Evolutionary conservation across 2,888 invertebrate genomes (phyloP).

Genomic region (Hoplodrina blanda): DNA sequence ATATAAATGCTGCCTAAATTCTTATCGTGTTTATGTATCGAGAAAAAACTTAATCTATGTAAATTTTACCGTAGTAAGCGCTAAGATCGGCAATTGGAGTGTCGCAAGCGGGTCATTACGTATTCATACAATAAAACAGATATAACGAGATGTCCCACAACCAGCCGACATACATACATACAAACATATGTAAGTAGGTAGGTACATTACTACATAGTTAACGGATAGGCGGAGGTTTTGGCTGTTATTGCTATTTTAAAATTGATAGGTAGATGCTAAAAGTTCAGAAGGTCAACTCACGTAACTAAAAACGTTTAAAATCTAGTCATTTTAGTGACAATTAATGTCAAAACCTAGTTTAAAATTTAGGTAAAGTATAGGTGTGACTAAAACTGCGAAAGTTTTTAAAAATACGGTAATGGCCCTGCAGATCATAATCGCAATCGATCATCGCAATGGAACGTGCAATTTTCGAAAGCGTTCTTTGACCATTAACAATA

Average conservation of each 20-base stretch:
- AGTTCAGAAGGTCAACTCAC: too few species aligned
- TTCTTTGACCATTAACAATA: not conserved
- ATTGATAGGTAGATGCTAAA: not conserved
- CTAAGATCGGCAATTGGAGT: constrained; percentile 85
- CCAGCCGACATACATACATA: constrained; percentile 66
- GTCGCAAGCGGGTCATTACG: constrained; percentile 85
- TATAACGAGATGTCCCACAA: constrained; percentile 82
- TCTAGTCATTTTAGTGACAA: too few species aligned
- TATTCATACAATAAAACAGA: constrained; percentile 90
- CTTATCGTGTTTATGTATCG: constrained; percentile 13
- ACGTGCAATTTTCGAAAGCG: not conserved
- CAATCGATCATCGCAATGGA: too few species aligned
- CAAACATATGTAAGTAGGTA: constrained; percentile 41
- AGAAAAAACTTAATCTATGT: constrained; percentile 74
- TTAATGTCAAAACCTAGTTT: too few species aligned
- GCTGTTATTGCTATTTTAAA: constrained; percentile 36
- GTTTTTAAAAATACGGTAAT: too few species aligned
- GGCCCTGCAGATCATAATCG: too few species aligned
- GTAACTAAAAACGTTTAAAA: too few species aligned
- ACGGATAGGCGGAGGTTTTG: constrained; percentile 41
- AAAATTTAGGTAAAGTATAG: too few species aligned
- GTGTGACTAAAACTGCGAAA: too few species aligned
- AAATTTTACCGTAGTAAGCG: constrained; percentile 79
- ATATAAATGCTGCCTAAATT: not conserved
- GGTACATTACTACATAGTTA: constrained; percentile 37